phyloP scores from a whole-genome alignment of 2,888 invertebrate species.

The Hemicrepidius hirtus region DNA sequence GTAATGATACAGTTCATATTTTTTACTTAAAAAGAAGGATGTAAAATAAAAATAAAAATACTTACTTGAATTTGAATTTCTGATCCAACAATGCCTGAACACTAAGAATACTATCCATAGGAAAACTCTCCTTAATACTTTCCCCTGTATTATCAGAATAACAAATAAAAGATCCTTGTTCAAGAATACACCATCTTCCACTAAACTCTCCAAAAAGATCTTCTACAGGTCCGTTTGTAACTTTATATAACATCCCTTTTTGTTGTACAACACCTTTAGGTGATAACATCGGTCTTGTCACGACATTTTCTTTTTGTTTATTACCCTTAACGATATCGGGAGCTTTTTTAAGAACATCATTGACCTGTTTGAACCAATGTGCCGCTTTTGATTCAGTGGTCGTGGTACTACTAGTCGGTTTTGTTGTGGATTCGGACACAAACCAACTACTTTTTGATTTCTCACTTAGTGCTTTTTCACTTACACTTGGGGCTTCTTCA shows the following conservation, averaged over 20 bases:
- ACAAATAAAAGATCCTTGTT: slow-evolving; percentile 83
- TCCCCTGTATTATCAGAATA: slow-evolving; percentile 83
- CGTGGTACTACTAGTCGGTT: slow-evolving; percentile 18
- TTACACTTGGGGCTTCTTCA: slow-evolving; percentile 67
- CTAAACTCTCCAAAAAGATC: slow-evolving; percentile 86
- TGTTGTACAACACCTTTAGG: slow-evolving; percentile 74
- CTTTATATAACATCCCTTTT: slow-evolving; percentile 78
- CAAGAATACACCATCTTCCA: slow-evolving; percentile 82
- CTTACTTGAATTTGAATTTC: slow-evolving; percentile 71
- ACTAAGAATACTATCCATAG: slow-evolving; percentile 79
- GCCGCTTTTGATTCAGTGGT: slow-evolving; percentile 69
- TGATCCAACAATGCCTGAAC: slow-evolving; percentile 78
- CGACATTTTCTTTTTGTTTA: slow-evolving; percentile 64
- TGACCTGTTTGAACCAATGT: slow-evolving; percentile 69
- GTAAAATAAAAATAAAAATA: slow-evolving; percentile 35
- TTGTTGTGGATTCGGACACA: slow-evolving; percentile 53
- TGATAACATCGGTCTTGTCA: slow-evolving; percentile 75
- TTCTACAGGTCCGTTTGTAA: slow-evolving; percentile 79
- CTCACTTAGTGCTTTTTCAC: slow-evolving; percentile 67
- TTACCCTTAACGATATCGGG: slow-evolving; percentile 70
- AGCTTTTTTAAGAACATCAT: slow-evolving; percentile 74
- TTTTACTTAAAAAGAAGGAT: too few relatives aligned
- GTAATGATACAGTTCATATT: too few relatives aligned
- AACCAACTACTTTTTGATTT: slow-evolving; percentile 66
- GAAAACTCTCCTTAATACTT: slow-evolving; percentile 81